Conservation (phyloP, 2,888 invertebrate genomes). For the Slavum lentiscoides region DNA sequence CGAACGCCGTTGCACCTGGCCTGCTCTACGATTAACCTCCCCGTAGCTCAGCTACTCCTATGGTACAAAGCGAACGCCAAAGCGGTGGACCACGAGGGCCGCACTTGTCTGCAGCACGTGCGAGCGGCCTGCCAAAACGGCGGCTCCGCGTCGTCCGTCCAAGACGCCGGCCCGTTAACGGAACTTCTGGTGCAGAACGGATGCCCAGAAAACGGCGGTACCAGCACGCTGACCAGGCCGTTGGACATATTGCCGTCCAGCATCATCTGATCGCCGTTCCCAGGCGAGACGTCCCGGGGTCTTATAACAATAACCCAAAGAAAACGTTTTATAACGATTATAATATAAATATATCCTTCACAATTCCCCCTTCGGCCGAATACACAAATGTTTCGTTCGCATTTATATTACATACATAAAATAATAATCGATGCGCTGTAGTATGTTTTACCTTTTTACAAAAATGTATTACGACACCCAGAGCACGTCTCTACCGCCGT, state of each 20-base stretch:
- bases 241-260: conserved; percentile 67
- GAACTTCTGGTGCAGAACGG: conserved; percentile 70
- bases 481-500: too few relatives aligned
- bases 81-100: conserved; percentile 82
- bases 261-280: conserved; percentile 62
- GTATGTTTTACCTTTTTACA: too few relatives aligned
- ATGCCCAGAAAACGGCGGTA: conserved; percentile 65
- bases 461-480: too few relatives aligned
- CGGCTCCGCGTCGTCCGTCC: conserved; percentile 57
- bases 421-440: too few relatives aligned
- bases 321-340: too few relatives aligned
- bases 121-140: conserved; percentile 58
- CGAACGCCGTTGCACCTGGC: conserved; percentile 86
- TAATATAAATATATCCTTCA: too few relatives aligned
- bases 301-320: too few relatives aligned
- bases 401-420: too few relatives aligned
- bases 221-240: conserved; percentile 67
- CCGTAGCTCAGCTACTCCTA: conserved; percentile 87
- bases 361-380: too few relatives aligned
- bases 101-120: conserved; percentile 81
- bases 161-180: conserved; percentile 61
- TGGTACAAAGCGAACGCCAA: conserved; percentile 96
- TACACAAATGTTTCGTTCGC: too few relatives aligned
- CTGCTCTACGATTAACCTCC: conserved; percentile 84
- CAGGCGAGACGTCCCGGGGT: too few relatives aligned